A percentile compares a stretch with the other conserved stretches of the same genome.
Conservation (phyloP, 1,140 invertebrate genomes). For the Scaptomyza graminum region DNA sequence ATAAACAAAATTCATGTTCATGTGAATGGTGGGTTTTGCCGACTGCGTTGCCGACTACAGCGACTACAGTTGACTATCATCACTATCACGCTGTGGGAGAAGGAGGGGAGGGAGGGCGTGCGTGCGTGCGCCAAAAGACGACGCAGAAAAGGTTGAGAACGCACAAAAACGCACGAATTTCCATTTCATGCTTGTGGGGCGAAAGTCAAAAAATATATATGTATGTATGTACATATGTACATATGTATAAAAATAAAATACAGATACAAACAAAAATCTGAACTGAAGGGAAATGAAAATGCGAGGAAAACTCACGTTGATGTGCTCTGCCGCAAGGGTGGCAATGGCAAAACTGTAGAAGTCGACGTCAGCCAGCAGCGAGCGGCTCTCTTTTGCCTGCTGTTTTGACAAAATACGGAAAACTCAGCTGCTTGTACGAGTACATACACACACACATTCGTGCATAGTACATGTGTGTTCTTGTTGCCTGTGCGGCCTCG, state of each 20-base stretch:
- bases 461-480: too few relatives aligned
- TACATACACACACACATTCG: too few relatives aligned
- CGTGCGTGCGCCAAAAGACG: conserved; percentile 10
- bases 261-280: conserved; percentile 1
- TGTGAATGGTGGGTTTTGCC: neutral
- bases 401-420: conserved; percentile 42
- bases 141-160: conserved; percentile 1
- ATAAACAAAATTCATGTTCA: conserved; percentile 48
- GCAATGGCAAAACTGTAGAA: conserved; percentile 25
- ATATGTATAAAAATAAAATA: neutral
- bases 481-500: too few relatives aligned
- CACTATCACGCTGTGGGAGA: conserved; percentile 2
- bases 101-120: too few relatives aligned
- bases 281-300: conserved; percentile 20
- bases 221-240: too few relatives aligned
- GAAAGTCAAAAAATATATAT: too few relatives aligned
- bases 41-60: too few relatives aligned
- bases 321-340: too few relatives aligned
- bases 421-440: conserved; percentile 41
- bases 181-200: conserved; percentile 16
- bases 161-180: conserved; percentile 43
- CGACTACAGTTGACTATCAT: too few relatives aligned
- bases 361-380: conserved; percentile 16
- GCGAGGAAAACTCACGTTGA: conserved; percentile 31
- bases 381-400: conserved; percentile 9